phyloP scores from a whole-genome alignment of 2,888 invertebrate genomes.

The Troides helena region DNA sequence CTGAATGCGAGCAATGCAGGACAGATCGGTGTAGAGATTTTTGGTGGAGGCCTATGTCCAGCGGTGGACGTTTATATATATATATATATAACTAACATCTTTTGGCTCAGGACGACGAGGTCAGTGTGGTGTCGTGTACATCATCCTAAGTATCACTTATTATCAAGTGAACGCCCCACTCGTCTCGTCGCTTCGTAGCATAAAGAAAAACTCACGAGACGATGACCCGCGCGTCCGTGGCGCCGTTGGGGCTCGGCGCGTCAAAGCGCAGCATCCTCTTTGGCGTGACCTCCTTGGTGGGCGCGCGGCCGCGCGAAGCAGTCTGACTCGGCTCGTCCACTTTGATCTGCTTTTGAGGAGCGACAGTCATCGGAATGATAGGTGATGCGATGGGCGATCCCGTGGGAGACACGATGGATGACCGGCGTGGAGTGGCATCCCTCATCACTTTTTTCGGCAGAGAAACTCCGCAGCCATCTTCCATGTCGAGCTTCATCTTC shows the following conservation, averaged over 20 bases:
- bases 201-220: conserved; percentile 53
- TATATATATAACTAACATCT: too few species aligned
- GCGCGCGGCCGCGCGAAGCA: not conserved
- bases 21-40: too few species aligned
- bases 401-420: not conserved
- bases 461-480: conserved; percentile 34
- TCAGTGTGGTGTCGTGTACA: too few species aligned
- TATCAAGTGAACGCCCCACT: too few species aligned
- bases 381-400: too few species aligned
- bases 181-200: too few species aligned
- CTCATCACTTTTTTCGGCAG: conserved; percentile 37
- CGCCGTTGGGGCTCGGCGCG: conserved; percentile 70
- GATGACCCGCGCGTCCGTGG: conserved; percentile 59
- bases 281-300: not conserved
- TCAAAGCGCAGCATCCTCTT: conserved; percentile 46
- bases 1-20: too few species aligned
- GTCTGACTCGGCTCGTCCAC: not conserved
- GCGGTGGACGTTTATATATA: too few species aligned
- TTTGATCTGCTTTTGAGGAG: not conserved
- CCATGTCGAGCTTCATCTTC: conserved; percentile 55
- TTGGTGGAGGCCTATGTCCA: too few species aligned
- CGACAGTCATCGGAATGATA: too few species aligned
- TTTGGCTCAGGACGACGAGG: too few species aligned
- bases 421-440: conserved; percentile 18
- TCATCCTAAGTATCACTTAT: too few species aligned